phyloP scores from a whole-genome alignment of 2,888 invertebrate genomes.

The Empis stercorea region DNA sequence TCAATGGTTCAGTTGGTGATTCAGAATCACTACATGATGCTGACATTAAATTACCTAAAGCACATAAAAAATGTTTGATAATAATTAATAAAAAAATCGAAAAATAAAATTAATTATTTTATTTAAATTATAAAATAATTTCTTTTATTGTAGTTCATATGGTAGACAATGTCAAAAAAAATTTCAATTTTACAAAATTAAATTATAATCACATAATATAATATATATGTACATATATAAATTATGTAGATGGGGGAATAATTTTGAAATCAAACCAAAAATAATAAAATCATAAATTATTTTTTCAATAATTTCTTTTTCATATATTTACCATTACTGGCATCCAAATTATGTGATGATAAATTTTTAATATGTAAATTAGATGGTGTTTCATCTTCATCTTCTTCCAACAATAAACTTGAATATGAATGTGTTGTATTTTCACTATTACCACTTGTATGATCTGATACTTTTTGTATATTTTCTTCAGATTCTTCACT shows the following conservation, averaged over 20 bases:
- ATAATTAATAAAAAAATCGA: too few species aligned
- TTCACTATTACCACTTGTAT: slow-evolving; percentile 27
- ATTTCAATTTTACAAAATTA: too few species aligned
- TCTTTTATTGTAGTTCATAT: too few species aligned
- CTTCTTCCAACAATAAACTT: slow-evolving; percentile 35
- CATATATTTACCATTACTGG: slow-evolving; percentile 29
- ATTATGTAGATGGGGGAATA: too few species aligned
- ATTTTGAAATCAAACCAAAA: too few species aligned
- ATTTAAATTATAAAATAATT: too few species aligned
- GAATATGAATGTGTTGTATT: slow-evolving; percentile 37
- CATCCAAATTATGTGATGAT: slow-evolving; percentile 26
- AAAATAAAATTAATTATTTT: too few species aligned
- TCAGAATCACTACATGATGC: slow-evolving; percentile 36
- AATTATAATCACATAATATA: too few species aligned
- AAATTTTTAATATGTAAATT: slow-evolving; percentile 24
- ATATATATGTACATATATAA: background rate
- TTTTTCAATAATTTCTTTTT: too few species aligned
- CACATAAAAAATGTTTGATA: too few species aligned
- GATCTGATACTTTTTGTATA: slow-evolving; percentile 27
- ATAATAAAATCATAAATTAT: too few species aligned
- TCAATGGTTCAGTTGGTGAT: slow-evolving; percentile 35
- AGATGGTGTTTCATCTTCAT: slow-evolving; percentile 32
- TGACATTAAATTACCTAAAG: slow-evolving; percentile 30
- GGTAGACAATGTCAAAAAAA: too few species aligned
- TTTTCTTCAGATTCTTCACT: slow-evolving; percentile 17